Percentiles rank a stretch among this genome's conserved stretches.
phyloP scores from a whole-genome alignment of 2,797 vertebrate species.

The Philypnodon macrostomus region DNA sequence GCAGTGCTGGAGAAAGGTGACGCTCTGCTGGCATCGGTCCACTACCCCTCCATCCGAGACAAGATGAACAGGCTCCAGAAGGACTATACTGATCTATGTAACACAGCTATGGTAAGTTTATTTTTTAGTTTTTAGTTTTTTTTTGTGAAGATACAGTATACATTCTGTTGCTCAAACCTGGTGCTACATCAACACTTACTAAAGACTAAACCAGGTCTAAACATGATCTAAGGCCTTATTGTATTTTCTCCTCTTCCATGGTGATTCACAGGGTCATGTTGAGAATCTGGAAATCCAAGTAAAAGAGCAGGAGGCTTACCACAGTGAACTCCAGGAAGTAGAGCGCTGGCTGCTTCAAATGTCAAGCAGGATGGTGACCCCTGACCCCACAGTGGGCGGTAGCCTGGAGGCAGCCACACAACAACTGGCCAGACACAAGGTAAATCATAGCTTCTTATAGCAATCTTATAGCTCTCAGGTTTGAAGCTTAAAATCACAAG shows the following conservation, averaged over 20 bases:
- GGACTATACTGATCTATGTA: conserved; percentile 85
- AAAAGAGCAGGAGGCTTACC: conserved; percentile 91
- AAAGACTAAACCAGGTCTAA: no score
- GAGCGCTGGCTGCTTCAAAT: conserved; percentile 97
- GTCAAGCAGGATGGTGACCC: conserved; percentile 90
- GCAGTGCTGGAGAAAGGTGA: conserved; percentile 91
- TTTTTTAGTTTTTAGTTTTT: no score
- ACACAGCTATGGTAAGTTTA: conserved; percentile 76
- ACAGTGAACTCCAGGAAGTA: conserved; percentile 90
- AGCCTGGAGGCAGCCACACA: conserved; percentile 90
- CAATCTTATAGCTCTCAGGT: not conserved
- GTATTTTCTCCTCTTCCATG: not conserved
- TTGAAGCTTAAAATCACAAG: no score
- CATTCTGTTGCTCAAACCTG: no score
- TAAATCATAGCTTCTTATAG: conserved; percentile 44
- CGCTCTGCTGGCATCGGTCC: conserved; percentile 78
- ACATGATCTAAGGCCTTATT: no score
- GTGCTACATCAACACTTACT: no score
- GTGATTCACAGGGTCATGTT: conserved; percentile 74
- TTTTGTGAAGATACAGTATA: no score
- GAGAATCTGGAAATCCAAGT: conserved; percentile 83
- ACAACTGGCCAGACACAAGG: conserved; percentile 95
- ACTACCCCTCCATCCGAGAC: conserved; percentile 81
- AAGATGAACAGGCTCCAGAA: conserved; percentile 83
- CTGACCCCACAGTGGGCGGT: conserved; percentile 82